These are phyloP conservation scores for Chrysocyon brachyurus DNA, from an alignment of 2,797 vertebrate genomes.

Conservation along the genomic window DNA sequence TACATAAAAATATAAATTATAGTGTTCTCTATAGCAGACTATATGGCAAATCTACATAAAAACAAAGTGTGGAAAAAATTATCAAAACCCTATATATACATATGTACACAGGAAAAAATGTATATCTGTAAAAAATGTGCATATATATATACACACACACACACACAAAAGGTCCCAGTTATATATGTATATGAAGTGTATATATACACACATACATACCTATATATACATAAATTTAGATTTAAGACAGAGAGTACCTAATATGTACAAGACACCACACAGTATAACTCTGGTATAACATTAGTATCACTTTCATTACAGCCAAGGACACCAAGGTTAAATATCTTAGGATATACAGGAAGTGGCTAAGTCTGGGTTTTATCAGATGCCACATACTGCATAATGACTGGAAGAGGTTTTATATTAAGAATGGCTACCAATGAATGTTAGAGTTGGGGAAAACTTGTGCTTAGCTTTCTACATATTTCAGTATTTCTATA, in stretches of 20 bases:
- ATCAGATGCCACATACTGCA: neutral
- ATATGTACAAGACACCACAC: neutral
- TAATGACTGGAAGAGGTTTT: neutral
- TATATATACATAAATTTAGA: neutral
- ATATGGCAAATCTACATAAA: neutral
- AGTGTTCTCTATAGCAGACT: neutral
- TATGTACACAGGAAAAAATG: neutral
- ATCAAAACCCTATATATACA: neutral
- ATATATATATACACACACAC: neutral
- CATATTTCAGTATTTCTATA: neutral
- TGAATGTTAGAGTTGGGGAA: neutral
- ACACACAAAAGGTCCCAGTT: neutral
- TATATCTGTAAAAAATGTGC: neutral
- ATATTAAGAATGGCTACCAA: neutral
- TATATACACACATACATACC: neutral
- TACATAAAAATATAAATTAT: neutral
- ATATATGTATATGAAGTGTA: neutral
- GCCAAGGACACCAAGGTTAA: neutral
- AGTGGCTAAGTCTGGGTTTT: neutral
- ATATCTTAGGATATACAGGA: neutral
- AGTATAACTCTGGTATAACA: neutral
- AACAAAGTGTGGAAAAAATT: neutral
- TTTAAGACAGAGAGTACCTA: neutral
- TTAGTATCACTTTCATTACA: neutral
- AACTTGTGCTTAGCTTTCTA: neutral